Conservation (phyloP, 2,888 invertebrate species). For the Apotomis turbidana region DNA sequence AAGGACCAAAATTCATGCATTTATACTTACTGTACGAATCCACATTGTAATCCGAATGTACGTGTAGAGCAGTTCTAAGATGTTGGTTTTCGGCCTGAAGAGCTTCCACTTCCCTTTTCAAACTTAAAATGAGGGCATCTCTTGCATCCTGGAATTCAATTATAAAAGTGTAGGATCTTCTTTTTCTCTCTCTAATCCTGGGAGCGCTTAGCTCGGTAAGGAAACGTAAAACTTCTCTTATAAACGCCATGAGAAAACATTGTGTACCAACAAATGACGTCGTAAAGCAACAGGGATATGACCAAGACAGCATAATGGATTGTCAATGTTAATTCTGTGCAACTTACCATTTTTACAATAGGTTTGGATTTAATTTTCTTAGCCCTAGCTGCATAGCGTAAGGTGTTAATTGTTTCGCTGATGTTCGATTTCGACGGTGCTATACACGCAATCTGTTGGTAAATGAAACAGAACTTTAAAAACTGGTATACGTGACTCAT, state of each 20-base stretch:
- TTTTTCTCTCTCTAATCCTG: neutral
- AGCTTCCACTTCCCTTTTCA: conserved; percentile 94
- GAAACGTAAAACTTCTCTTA: too few species aligned
- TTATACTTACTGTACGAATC: conserved; percentile 60
- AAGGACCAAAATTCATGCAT: neutral
- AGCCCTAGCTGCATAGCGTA: conserved; percentile 95
- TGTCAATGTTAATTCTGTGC: too few species aligned
- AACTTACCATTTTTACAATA: conserved; percentile 93
- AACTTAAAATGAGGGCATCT: conserved; percentile 94
- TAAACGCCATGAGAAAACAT: too few species aligned
- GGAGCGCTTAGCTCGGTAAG: too few species aligned
- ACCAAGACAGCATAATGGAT: too few species aligned
- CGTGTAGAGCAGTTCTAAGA: conserved; percentile 88
- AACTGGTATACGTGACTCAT: too few species aligned
- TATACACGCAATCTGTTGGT: conserved; percentile 93
- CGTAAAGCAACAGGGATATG: too few species aligned
- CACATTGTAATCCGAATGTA: conserved; percentile 81
- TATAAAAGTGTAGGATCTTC: neutral
- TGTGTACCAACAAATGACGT: too few species aligned
- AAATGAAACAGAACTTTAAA: neutral
- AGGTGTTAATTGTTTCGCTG: conserved; percentile 94
- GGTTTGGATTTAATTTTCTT: conserved; percentile 97
- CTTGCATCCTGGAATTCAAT: conserved; percentile 89
- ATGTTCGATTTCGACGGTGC: conserved; percentile 94
- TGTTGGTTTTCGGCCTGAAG: conserved; percentile 95